Evolutionary conservation across 2,113 vertebrate species (phyloP).

Genomic region (Hemiscyllium ocellatum): DNA sequence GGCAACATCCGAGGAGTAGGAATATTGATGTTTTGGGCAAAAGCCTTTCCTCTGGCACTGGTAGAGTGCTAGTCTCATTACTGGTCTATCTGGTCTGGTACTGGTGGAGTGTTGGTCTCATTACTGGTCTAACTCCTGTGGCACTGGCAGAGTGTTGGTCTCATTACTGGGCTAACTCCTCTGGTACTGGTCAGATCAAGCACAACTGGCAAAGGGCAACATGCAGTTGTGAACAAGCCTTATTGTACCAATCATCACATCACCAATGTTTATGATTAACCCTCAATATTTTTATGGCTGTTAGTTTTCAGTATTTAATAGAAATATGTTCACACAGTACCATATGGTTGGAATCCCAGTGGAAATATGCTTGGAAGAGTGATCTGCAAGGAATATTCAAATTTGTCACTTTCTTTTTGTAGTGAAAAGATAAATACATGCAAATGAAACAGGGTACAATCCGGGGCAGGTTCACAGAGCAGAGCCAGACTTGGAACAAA

Average conservation of each 20-base stretch:
- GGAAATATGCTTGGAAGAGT: background rate
- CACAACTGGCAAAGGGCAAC: too few relatives aligned
- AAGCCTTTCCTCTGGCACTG: too few relatives aligned
- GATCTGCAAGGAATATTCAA: background rate
- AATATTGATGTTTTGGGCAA: too few relatives aligned
- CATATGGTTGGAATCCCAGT: background rate
- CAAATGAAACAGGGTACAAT: background rate
- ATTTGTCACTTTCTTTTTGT: background rate
- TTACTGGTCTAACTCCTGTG: too few relatives aligned
- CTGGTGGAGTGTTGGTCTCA: too few relatives aligned
- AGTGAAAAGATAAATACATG: too few relatives aligned
- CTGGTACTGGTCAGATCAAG: too few relatives aligned
- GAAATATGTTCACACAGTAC: background rate
- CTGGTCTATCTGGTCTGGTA: background rate
- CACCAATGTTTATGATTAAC: background rate
- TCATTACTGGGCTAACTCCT: too few relatives aligned
- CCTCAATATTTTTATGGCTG: background rate
- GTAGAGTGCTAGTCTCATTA: background rate
- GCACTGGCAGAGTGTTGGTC: background rate
- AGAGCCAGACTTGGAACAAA: too few relatives aligned
- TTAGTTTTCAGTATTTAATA: background rate
- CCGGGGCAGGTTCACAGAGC: background rate
- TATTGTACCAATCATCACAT: background rate
- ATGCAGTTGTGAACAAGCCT: too few relatives aligned
- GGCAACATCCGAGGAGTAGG: too few relatives aligned